These are phyloP conservation scores for Todiramphus saurophagus DNA, from an alignment of 2,113 vertebrate species.

Conservation along the genomic window DNA sequence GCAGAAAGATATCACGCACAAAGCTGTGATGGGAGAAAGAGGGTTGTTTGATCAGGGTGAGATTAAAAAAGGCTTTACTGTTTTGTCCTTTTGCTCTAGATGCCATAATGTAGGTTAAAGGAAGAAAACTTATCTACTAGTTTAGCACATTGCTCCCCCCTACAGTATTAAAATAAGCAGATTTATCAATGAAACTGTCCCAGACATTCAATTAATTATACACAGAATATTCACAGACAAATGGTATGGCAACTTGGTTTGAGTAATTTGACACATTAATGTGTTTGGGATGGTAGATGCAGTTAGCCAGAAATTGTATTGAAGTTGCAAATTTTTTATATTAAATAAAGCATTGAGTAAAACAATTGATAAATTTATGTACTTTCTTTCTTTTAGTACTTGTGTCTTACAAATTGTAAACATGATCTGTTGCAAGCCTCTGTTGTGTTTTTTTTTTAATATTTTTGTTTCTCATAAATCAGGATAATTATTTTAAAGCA, in stretches of 20 bases:
- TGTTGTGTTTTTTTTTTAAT: background rate
- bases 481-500: constrained; percentile 17
- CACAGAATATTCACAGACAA: constrained; percentile 54
- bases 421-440: background rate
- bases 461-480: background rate
- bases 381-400: background rate
- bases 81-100: constrained; percentile 83
- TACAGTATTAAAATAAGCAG: constrained; percentile 68
- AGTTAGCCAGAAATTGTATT: constrained; percentile 32
- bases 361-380: background rate
- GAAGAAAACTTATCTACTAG: constrained; percentile 70
- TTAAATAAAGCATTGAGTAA: background rate
- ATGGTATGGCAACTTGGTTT: constrained; percentile 9
- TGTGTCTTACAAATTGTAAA: background rate
- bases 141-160: constrained; percentile 54
- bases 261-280: constrained; percentile 36
- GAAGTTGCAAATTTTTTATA: background rate
- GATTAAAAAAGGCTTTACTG: constrained; percentile 89
- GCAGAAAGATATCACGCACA: constrained; percentile 83
- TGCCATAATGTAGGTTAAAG: constrained; percentile 69
- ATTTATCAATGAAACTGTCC: constrained; percentile 60
- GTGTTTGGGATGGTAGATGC: background rate
- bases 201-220: constrained; percentile 66
- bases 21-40: constrained; percentile 82
- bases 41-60: constrained; percentile 82